Percentiles rank a stretch among this genome's conserved stretches.
phyloP scores from a whole-genome alignment of 37 sponge, comb jelly and placozoan genomes.

The Geodia barretti region DNA sequence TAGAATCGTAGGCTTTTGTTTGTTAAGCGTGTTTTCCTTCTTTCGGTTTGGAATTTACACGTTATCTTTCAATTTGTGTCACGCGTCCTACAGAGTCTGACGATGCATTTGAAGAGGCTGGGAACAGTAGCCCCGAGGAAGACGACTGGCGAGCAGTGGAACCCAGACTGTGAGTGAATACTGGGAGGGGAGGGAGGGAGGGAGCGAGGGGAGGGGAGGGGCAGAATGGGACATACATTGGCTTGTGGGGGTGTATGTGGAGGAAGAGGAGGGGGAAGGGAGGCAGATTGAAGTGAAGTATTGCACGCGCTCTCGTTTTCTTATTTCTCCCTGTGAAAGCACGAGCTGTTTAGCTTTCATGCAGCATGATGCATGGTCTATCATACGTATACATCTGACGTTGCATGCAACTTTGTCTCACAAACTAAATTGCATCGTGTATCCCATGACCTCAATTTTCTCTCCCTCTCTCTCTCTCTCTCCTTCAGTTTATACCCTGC shows the following conservation, averaged over 20 bases:
- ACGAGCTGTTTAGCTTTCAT: too few relatives aligned
- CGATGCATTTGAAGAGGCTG: background rate
- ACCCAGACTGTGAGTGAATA: slow-evolving; percentile 41
- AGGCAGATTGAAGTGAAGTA: background rate
- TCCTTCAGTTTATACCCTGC: slow-evolving; percentile 76
- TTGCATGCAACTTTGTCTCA: background rate
- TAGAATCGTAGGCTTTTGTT: too few relatives aligned
- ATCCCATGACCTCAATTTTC: background rate
- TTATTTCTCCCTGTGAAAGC: too few relatives aligned
- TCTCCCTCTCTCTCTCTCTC: slow-evolving; percentile 12
- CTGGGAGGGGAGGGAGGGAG: background rate
- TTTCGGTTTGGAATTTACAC: too few relatives aligned
- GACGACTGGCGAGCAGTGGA: slow-evolving; percentile 24
- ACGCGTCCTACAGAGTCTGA: background rate
- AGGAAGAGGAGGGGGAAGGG: background rate
- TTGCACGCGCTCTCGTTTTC: too few relatives aligned
- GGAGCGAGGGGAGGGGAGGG: slow-evolving; percentile 6
- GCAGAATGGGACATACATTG: too few relatives aligned
- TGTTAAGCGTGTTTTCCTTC: too few relatives aligned
- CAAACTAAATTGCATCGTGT: background rate
- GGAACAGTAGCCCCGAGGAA: background rate
- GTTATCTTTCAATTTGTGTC: too few relatives aligned
- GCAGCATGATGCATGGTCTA: too few relatives aligned
- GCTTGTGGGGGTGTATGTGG: too few relatives aligned
- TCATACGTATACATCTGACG: background rate